Base-by-base conservation (phyloP, 1,140 invertebrate species). In the Camponotus vicinus region DNA sequence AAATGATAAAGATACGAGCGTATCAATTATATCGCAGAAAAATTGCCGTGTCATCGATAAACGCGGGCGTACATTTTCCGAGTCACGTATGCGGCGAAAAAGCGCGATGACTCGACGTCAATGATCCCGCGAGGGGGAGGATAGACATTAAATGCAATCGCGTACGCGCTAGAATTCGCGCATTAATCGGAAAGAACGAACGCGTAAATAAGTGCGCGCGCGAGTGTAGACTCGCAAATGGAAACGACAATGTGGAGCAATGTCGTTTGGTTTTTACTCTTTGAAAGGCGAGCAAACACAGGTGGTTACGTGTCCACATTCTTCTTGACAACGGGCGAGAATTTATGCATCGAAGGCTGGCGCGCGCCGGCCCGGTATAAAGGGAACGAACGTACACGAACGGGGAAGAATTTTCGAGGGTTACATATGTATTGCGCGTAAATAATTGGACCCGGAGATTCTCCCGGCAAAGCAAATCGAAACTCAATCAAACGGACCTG, bases 201-300 rank as follows among this genome's bases (percentile, higher is more conserved):
- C 67, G 55, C 57, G 67, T 21, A 61, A 83, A 70, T 83, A 83
- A 73, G 40, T 61, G 67, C 45, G 79, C 79, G 32, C 67, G 55
- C 64, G 78, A 27, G 67, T n/a, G 32, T 42, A 59, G 40, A 83
- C 69, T 69, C 69, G 27, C 49, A 18, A 45, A n/a, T 37, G 67
- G 67, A 64, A 73, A 49, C 55, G 52, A 61, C 79, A 42, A 40
- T 63, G 40, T 37, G 32, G 21, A 32, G 27, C 59, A 49, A 3
- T 21, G 18, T 55, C n/a, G 79, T 75, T 83, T 55, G 79, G 55
- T 71, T 83, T 75, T 83, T 75, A 57, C 55, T 83, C 55, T 61
- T 61, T 61, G 69, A 83, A 61, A 61, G 15, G 57, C 40, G 34
- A 63, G 79, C 79, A 82, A 82, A 82, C 69, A 83, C 42, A 52